Evolutionary conservation across 2,113 vertebrate species (phyloP).

Genomic region (Perognathus longimembris): DNA sequence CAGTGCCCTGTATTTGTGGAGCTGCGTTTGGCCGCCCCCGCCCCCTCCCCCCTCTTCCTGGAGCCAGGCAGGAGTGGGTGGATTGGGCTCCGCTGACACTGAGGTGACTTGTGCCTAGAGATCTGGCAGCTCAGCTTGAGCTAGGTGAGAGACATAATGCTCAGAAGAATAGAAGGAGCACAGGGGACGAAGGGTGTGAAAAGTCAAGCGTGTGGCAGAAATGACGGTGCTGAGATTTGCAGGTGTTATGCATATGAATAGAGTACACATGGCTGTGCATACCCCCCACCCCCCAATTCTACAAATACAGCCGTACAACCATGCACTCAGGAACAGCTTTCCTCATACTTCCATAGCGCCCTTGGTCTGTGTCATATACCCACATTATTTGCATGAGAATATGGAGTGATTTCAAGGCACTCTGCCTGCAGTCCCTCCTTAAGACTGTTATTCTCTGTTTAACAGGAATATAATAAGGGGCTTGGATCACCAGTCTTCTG

Average conservation of each 20-base stretch:
- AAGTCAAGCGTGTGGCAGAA: rapidly evolving
- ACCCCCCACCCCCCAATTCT: too few species aligned
- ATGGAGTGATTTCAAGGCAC: rapidly evolving
- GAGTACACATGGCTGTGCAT: not conserved
- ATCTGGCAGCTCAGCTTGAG: not conserved
- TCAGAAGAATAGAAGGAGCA: not conserved
- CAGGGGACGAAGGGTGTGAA: not conserved
- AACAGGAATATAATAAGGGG: not conserved
- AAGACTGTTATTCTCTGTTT: not conserved
- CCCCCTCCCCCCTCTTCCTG: too few species aligned
- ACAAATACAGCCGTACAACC: too few species aligned
- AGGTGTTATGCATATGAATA: rapidly evolving
- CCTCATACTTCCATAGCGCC: not conserved
- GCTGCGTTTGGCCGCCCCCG: not conserved
- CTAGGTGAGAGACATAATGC: not conserved
- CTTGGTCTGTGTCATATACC: not conserved
- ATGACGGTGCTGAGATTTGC: not conserved
- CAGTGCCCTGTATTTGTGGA: not conserved
- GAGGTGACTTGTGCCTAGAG: not conserved
- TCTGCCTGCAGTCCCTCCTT: too few species aligned
- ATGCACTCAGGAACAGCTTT: not conserved
- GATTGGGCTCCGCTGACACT: not conserved
- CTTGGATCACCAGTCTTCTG: not conserved
- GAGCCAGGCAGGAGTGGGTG: too few species aligned
- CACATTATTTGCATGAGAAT: too few species aligned